Base-by-base conservation (phyloP, 2,113 vertebrate genomes). In the Chaetura pelagica region DNA sequence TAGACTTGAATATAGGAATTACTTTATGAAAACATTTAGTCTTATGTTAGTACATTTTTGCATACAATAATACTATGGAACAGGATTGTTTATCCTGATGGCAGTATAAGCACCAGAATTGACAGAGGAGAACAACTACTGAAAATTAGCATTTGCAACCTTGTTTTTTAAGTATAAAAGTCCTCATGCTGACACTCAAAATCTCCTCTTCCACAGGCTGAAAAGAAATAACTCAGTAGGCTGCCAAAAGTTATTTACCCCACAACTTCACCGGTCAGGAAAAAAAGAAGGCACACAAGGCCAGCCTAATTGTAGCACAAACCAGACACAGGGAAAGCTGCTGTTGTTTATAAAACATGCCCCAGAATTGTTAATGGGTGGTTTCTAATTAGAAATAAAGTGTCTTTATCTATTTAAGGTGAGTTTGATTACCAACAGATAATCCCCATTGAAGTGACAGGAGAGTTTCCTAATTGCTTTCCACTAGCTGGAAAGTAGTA, bases 371-470 rank as follows among this genome's bases (percentile, higher is more conserved):
- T 76, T 83, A 94, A 92, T 94, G 52, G 79, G 2, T 30, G 34
- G 91, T 68, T 84, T 42, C 30, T 89, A 24, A 51, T 87, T 64
- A 83, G 44, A 80, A 88, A 80, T 78, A 88, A 76, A 7, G 20
- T 58, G 8, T 42, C n/a, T 27, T 85, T 91, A 68, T 94, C 78
- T 94, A 38, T 89, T 94, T 84, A 90, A 82, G 52, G 35, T 96
- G 81, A 90, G 49, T 94, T 83, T 90, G 26, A 48, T 67, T 90
- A 96, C 84, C 79, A 93, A 76, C 15, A 95, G n/a, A 92, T 21
- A 59, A 49, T 38, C 10, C 18, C 23, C 77, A 40, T 24, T 62
- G 24, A 24, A 84, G 26, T 58, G 40, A 66, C 16, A 64, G 1
- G 4, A 55, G 55, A 40, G 52, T 30, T 91, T 95, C 57, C 58